These are phyloP conservation scores for Tipula helvola DNA, from an alignment of 2,888 invertebrate species.

Conservation along the genomic window DNA sequence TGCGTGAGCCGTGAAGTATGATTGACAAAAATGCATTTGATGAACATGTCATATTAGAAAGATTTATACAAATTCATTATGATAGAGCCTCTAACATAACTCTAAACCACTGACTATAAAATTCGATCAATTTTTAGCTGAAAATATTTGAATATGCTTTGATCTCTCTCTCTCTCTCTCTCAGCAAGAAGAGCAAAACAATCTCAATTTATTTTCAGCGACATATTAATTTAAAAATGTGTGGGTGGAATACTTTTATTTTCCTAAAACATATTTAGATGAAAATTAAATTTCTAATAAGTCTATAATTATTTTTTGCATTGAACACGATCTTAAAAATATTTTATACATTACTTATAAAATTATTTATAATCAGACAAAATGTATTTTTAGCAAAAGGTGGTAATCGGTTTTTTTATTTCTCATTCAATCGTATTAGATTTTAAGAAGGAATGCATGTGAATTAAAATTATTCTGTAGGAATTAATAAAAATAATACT, in stretches of 20 bases:
- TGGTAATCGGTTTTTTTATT: too few species aligned
- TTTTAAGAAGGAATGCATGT: neutral
- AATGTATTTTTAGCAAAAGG: neutral
- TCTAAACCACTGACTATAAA: too few species aligned
- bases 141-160: too few species aligned
- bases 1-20: neutral
- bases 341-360: neutral
- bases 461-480: neutral
- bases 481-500: neutral
- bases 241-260: neutral
- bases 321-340: neutral
- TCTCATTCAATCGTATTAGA: neutral
- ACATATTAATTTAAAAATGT: neutral
- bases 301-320: neutral
- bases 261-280: neutral
- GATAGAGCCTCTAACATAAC: too few species aligned
- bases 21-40: neutral
- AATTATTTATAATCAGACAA: neutral
- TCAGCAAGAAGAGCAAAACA: too few species aligned
- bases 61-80: too few species aligned
- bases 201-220: too few species aligned
- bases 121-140: too few species aligned
- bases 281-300: neutral
- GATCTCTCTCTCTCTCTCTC: too few species aligned
- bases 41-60: neutral